Conservation (phyloP, 1,140 invertebrate species). For the Oryctes rhinoceros region DNA sequence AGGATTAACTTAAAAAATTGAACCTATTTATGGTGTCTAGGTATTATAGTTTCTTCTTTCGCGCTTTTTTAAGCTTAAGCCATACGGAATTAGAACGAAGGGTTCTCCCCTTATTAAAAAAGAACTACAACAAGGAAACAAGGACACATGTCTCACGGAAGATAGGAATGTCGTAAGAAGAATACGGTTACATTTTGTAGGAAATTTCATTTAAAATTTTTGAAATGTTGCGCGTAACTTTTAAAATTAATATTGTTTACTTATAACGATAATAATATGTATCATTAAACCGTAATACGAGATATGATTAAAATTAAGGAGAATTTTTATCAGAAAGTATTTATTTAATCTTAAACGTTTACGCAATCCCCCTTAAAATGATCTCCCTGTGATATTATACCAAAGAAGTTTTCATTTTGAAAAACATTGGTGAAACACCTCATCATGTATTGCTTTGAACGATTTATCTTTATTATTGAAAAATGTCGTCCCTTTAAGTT, state of each 20-base stretch:
- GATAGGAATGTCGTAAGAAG: background rate
- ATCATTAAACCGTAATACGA: no score
- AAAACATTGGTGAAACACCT: no score
- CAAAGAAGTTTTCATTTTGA: no score
- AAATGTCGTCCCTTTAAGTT: no score
- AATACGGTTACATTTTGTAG: background rate
- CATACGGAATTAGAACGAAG: constrained; percentile 10
- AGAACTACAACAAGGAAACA: background rate
- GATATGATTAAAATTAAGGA: no score
- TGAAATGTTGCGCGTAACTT: constrained; percentile 1
- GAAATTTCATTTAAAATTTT: constrained; percentile 34
- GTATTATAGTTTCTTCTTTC: background rate
- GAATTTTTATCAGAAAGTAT: no score
- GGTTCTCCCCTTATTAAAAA: constrained; percentile 19
- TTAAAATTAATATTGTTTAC: background rate
- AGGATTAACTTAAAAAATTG: no score
- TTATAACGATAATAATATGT: background rate
- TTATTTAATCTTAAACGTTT: no score
- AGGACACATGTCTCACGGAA: background rate
- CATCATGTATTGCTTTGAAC: no score
- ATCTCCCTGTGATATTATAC: no score
- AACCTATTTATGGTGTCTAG: background rate
- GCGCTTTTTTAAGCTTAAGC: background rate
- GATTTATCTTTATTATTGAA: no score
- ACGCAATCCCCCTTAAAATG: no score